Base-by-base conservation (phyloP, 2,797 vertebrate genomes). In the Silurus aristotelis region DNA sequence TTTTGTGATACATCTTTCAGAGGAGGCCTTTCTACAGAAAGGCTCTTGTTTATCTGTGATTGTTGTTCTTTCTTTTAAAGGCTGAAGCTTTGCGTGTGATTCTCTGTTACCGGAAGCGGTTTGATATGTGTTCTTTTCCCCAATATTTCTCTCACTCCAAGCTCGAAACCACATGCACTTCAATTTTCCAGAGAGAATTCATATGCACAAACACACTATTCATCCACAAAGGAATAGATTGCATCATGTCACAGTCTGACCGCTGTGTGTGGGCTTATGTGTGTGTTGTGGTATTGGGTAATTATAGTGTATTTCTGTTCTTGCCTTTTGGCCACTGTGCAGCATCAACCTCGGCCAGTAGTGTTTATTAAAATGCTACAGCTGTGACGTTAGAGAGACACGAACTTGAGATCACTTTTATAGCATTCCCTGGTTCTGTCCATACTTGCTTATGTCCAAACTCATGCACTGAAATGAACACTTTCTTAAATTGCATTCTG, bases 31-130 rank as follows among this genome's bases (percentile, higher is more conserved):
- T 70, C 64, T 82, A 87, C 82, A 83, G 77, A 87, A 86, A 83
- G 84, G 84, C 80, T 82, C 81, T 87, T 80, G 87, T 86, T 87
- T 83, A 85, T 85, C 75, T 84, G 88, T 87, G 86, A 81, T 88
- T 89, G 85, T 90, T 83, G 61, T 83, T 86, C 38, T 85, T 82
- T 86, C 84, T 70, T 86, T 90, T 83, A 56, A 82, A 86, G 82
- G 87, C 85, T 83, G 88, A 82, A 86, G 82, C 89, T 89, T 89
- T 88, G 86, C 67, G 85, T 89, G 83, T 85, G 73, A 87, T 82
- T 87, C 85, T 89, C 64, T 84, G 84, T 88, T 88, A 86, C 80
- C 85, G 80, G 83, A 89, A 89, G 80, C 68, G 72, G 82, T 87
- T 80, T 52, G 72, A 85, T 89, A 48, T 84, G 83, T 46, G 60